Base-by-base conservation (phyloP, 2,113 vertebrate species). In the Tenebrosternarchus preto region DNA sequence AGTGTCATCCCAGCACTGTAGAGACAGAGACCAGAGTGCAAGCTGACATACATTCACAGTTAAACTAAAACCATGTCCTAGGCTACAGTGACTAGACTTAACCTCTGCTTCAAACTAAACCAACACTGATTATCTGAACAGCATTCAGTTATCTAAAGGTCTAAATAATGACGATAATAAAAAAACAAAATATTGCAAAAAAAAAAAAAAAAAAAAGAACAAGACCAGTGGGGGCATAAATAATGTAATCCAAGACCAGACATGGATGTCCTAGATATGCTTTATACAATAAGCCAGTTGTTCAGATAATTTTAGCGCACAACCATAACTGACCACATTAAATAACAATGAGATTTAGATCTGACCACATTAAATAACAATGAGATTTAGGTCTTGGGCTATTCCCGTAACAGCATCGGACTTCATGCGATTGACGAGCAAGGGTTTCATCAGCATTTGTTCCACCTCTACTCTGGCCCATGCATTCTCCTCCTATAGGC, bases 1-100 rank as follows among this genome's bases (percentile, higher is more conserved):
- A 78, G 82, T 80, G 85, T 86, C 82, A 85, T 87, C 86, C 77
- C 82, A 85, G 83, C 81, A 77, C 85, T 83, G 85, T 80, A 83
- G 85, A 83, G 77, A 85, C 79, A 87, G 71, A 84, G 78, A 85
- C 81, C 85, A 87, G 81, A 80, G 79, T 76, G 83, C 83, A 81
- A 83, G 75, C 83, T 85, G 85, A 86, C 85, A 86, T 22, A 81
- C 72, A 75, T 74, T 56, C 22, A 43, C 75, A 36, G 17, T 31
- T 68, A 50, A 43, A 73, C 78, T 60, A 73, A 36, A 20, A 76
- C 74, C 33, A 66, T 19, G 53, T 33, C 61, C 56, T 22, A 33
- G 39, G 17, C 22, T 39, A 66, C 16, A 68, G 33, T 57, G 59
- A 50, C 43, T 50, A 50, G 43, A 12, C 43, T 50, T 43, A 80